Base-by-base conservation (phyloP, 2,888 invertebrate genomes). In the Drosophila leonis region DNA sequence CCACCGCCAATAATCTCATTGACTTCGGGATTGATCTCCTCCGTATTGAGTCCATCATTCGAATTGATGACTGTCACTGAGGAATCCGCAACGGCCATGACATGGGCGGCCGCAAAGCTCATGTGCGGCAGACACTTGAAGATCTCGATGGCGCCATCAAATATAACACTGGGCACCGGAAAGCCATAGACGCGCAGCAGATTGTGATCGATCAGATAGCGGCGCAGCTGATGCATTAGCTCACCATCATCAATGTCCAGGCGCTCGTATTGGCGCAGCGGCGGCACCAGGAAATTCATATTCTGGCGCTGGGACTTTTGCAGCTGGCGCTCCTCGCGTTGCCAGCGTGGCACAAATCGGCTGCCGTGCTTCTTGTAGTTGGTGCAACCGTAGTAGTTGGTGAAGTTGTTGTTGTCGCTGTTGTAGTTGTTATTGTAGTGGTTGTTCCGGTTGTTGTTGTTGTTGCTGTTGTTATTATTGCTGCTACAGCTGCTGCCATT, bases 131-230 rank as follows among this genome's bases (percentile, higher is more conserved):
- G 93, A 62, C 94, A 94, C 85, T 95, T 95, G 90, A 95, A 95
- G 62, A 96, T 94, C 79, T 95, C 94, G 8, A 95, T 95, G 82
- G 94, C 94, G 42, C 94, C 95, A 3, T 95, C 95, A 76, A 94
- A 94, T 12, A 94, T 92, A 55, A 94, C 94, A 74, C 95, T 94
- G 83, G 95, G 95, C 9, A 96, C 93, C 0, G 97, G 97, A 88
- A 95, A 97, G 1, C 97, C 97, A 75, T 95, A 94, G 13, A 94
- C 94, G 79, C 95, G 94, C 92, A 96, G 93, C 69, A 95, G 94
- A 78, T 95, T 94, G 9, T 94, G 94, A 29, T 94, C 94, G 55
- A 97, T 93, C 24, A 95, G 90, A 92, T 96, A 96, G 64, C 94
- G 94, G 1, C 94, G 94, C 54, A 97, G 92, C 48, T 95, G 94